phyloP scores from a whole-genome alignment of 2,797 vertebrate genomes.

The Sus cebifrons region DNA sequence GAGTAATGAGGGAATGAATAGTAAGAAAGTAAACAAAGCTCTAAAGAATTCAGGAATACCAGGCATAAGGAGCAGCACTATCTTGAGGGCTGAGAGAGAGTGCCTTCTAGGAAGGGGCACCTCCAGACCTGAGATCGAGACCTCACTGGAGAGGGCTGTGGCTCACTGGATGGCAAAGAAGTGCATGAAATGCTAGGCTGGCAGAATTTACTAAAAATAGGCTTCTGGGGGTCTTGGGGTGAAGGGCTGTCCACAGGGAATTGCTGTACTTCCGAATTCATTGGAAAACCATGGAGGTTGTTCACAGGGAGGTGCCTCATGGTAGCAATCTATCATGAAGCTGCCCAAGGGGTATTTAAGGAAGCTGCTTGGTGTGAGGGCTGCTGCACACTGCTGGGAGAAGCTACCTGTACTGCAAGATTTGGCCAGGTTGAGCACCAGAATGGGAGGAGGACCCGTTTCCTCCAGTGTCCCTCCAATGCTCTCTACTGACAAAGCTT shows the following conservation, averaged over 20 bases:
- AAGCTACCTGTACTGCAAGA: not conserved
- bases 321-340: too few species aligned
- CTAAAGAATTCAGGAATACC: not conserved
- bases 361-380: not conserved
- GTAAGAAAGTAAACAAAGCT: not conserved
- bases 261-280: not conserved
- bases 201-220: not conserved
- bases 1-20: not conserved
- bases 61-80: not conserved
- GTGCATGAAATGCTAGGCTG: not conserved
- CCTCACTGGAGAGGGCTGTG: not conserved
- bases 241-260: not conserved
- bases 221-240: not conserved
- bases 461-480: not conserved
- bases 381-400: accelerated
- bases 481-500: not conserved
- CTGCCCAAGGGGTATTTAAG: not conserved
- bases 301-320: not conserved
- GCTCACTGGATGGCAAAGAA: not conserved
- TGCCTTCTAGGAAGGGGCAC: not conserved
- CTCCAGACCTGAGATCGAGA: not conserved
- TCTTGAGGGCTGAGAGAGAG: not conserved
- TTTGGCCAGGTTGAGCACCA: not conserved
- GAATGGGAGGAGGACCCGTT: not conserved
- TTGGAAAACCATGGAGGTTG: not conserved